Conservation (phyloP, 2,888 invertebrate genomes). For the Torymus texanus region DNA sequence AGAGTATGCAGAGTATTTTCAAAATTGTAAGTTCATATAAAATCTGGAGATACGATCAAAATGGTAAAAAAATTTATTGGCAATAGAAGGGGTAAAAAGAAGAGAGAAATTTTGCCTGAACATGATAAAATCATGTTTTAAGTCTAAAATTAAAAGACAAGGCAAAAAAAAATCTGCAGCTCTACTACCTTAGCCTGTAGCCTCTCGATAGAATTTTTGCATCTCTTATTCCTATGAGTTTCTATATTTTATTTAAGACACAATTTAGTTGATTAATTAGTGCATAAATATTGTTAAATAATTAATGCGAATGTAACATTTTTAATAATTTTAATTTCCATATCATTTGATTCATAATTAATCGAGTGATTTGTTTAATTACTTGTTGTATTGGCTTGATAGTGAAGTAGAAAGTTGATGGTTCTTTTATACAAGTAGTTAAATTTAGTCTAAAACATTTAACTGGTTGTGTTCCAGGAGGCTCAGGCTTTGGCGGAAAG, state of each 20-base stretch:
- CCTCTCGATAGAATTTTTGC: constrained; percentile 72
- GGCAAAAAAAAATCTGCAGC: constrained; percentile 66
- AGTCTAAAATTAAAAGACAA: background rate
- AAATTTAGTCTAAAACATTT: constrained; percentile 49
- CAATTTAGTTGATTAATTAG: constrained; percentile 40
- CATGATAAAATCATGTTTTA: constrained; percentile 1
- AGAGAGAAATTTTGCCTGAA: constrained; percentile 58
- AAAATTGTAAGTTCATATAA: constrained; percentile 54
- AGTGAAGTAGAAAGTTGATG: constrained; percentile 55
- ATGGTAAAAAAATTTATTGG: constrained; percentile 48
- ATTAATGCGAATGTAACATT: constrained; percentile 37
- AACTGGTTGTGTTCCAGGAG: constrained; percentile 75
- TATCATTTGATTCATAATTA: constrained; percentile 48
- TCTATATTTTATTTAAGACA: constrained; percentile 26
- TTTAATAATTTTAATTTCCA: constrained; percentile 42
- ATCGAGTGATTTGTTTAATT: constrained; percentile 48
- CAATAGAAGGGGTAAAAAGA: constrained; percentile 52
- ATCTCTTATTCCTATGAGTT: constrained; percentile 55
- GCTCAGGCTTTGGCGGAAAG: constrained; percentile 87
- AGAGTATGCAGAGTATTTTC: constrained; percentile 52
- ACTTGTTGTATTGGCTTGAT: constrained; percentile 57
- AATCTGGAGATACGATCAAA: constrained; percentile 42
- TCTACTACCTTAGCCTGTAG: constrained; percentile 75
- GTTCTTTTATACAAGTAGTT: constrained; percentile 42
- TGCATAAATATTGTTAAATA: constrained; percentile 33